Evolutionary conservation across 2,888 invertebrate species (phyloP).

Genomic region (Phalera bucephala): DNA sequence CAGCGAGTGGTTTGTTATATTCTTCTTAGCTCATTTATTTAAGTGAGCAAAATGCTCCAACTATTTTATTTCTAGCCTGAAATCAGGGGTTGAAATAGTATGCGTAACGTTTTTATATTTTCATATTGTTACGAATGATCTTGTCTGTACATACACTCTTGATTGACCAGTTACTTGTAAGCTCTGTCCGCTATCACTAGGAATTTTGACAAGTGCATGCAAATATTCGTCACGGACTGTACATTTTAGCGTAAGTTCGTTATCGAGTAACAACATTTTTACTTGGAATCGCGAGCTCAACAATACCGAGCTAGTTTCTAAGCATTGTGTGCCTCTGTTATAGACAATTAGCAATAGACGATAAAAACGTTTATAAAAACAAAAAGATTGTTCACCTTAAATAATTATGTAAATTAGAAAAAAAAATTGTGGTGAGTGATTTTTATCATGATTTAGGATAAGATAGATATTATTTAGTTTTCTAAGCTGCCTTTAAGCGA

Average conservation of each 20-base stretch:
- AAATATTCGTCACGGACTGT: slow-evolving; percentile 36
- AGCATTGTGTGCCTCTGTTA: slow-evolving; percentile 81
- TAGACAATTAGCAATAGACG: slow-evolving; percentile 59
- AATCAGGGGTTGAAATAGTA: too few species aligned
- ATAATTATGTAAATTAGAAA: slow-evolving; percentile 31
- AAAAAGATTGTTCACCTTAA: slow-evolving; percentile 40
- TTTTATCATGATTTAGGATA: slow-evolving; percentile 26
- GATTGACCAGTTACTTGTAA: too few species aligned
- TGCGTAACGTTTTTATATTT: too few species aligned
- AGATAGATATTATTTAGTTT: slow-evolving; percentile 65
- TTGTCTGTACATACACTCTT: too few species aligned
- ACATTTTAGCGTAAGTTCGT: slow-evolving; percentile 43
- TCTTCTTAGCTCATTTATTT: too few species aligned
- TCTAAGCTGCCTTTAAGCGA: slow-evolving; percentile 65
- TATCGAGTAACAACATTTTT: slow-evolving; percentile 46
- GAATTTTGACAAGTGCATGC: slow-evolving; percentile 34
- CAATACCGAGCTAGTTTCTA: slow-evolving; percentile 56
- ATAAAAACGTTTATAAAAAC: slow-evolving; percentile 43
- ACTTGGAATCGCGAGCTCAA: slow-evolving; percentile 46
- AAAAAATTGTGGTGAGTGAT: slow-evolving; percentile 35
- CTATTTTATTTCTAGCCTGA: too few species aligned
- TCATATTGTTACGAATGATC: too few species aligned
- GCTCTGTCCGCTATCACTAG: neutral
- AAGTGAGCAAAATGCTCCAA: too few species aligned
- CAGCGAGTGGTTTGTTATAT: too few species aligned